These are phyloP conservation scores for Anthophora plumipes DNA, from an alignment of 2,888 invertebrate species.

Conservation along the genomic window DNA sequence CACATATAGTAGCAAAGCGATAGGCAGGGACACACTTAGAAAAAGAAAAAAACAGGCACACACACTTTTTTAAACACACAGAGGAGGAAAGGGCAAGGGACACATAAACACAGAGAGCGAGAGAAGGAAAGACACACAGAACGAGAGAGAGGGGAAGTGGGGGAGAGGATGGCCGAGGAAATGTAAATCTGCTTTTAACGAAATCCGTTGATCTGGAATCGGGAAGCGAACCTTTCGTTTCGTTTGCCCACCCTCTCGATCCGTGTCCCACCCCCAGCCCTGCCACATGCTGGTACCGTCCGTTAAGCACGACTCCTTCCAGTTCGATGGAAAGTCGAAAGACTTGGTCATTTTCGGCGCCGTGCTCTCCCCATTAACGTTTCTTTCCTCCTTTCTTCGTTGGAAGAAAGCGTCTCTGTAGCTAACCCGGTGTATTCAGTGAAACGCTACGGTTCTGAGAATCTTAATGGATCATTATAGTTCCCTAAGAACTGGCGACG, in stretches of 20 bases:
- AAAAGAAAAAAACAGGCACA: too few species aligned
- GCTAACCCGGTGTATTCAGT: constrained; percentile 60
- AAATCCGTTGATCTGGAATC: constrained; percentile 75
- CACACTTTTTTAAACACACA: too few species aligned
- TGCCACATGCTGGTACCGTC: constrained; percentile 51
- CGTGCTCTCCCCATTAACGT: constrained; percentile 67
- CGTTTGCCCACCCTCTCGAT: constrained; percentile 19
- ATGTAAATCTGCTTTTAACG: constrained; percentile 78
- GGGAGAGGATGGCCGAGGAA: constrained; percentile 57
- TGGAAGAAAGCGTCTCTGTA: constrained; percentile 35
- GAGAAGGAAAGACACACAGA: too few species aligned
- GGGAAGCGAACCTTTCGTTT: constrained; percentile 55
- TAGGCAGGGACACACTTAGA: too few species aligned
- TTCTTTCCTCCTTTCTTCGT: constrained; percentile 17
- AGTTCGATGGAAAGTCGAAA: constrained; percentile 74
- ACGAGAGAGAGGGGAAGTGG: background rate
- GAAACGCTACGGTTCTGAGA: constrained; percentile 67
- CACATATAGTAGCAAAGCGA: too few species aligned
- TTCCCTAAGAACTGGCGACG: constrained; percentile 55
- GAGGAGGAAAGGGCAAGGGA: too few species aligned
- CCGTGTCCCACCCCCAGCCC: constrained; percentile 24
- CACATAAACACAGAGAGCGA: too few species aligned
- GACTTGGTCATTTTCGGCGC: constrained; percentile 63
- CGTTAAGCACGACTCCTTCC: constrained; percentile 72
- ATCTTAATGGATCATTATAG: constrained; percentile 73